Percentiles rank a stretch among this genome's conserved stretches.
Evolutionary conservation across 2,797 vertebrate species (phyloP).

Genomic region (Chrysocyon brachyurus): DNA sequence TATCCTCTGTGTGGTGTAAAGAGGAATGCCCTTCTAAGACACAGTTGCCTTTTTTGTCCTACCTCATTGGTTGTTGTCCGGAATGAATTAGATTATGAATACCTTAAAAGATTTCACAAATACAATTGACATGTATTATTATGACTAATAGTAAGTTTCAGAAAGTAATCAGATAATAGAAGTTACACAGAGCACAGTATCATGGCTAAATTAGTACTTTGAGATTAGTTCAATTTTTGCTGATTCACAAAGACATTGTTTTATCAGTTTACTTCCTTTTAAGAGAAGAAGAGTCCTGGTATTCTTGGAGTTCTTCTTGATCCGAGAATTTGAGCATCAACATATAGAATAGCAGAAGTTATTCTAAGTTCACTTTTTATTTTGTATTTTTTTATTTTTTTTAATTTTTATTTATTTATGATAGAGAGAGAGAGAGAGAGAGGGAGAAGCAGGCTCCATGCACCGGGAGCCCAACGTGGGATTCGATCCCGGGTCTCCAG

Average conservation of each 20-base stretch:
- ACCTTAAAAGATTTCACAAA: neutral
- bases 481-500: no score
- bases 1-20: neutral
- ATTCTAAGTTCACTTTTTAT: constrained; percentile 43
- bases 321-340: constrained; percentile 4
- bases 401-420: no score
- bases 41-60: neutral
- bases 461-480: no score
- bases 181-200: neutral
- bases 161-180: neutral
- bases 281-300: neutral
- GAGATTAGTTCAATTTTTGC: constrained; percentile 24
- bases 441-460: no score
- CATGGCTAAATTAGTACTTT: neutral
- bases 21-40: neutral
- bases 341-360: neutral
- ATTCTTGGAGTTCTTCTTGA: constrained; percentile 17
- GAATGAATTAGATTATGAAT: neutral
- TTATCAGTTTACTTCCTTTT: constrained; percentile 15
- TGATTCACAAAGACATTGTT: neutral
- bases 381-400: neutral
- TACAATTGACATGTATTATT: neutral
- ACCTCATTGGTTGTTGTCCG: neutral
- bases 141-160: neutral
- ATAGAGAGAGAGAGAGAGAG: no score